Conservation (phyloP, 2,797 vertebrate genomes). For the Schizopygopsis pylzovi region DNA sequence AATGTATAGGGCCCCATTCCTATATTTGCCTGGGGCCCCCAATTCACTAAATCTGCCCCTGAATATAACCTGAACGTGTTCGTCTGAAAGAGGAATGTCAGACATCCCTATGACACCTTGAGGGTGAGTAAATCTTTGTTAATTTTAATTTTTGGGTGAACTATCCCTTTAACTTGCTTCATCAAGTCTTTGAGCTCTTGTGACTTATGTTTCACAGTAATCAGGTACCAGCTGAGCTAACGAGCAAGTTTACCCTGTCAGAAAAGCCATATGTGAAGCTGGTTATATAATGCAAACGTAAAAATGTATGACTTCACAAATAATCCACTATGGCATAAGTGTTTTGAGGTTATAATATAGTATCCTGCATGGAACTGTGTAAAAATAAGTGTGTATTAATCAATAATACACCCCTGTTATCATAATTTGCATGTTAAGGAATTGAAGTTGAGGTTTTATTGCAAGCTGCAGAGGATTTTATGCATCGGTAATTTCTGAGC, state of each 20-base stretch:
- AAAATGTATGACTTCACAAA: background rate
- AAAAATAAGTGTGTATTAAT: background rate
- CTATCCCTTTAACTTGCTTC: background rate
- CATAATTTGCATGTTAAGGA: background rate
- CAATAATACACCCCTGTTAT: background rate
- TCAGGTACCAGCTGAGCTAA: background rate
- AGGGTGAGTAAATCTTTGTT: no score
- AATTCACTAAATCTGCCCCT: no score
- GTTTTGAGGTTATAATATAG: background rate
- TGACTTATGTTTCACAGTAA: background rate
- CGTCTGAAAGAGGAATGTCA: no score
- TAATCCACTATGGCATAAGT: background rate
- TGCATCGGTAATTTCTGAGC: background rate
- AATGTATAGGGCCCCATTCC: no score
- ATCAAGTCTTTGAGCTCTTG: background rate
- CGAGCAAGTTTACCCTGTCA: background rate
- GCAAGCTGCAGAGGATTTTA: background rate
- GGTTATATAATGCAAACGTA: background rate
- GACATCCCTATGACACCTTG: no score
- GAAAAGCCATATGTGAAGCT: background rate
- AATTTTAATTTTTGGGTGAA: no score
- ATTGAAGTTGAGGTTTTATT: background rate
- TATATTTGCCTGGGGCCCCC: no score
- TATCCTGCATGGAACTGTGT: background rate
- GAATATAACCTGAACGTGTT: no score